Conservation (phyloP, 2,888 invertebrate species). For the Halictus ligatus region DNA sequence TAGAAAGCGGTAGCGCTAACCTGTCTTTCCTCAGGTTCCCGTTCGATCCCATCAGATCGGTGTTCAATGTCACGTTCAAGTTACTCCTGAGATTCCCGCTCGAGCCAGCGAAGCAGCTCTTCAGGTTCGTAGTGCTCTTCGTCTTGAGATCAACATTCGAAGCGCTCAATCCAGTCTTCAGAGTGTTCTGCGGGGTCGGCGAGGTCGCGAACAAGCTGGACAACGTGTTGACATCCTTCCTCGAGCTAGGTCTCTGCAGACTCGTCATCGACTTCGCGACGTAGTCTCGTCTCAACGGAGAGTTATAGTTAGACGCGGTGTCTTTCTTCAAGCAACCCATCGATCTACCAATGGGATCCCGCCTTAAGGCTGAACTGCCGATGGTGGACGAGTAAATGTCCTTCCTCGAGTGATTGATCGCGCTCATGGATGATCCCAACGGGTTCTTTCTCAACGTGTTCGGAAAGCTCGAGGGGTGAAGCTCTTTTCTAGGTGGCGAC, state of each 20-base stretch:
- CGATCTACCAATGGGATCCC: conserved; percentile 84
- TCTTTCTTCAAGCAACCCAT: conserved; percentile 81
- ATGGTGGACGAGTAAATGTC: conserved; percentile 70
- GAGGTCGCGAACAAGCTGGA: conserved; percentile 72
- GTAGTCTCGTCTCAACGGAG: conserved; percentile 80
- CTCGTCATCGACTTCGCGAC: conserved; percentile 82
- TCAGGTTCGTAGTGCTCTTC: conserved; percentile 74
- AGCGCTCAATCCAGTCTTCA: conserved; percentile 85
- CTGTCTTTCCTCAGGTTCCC: conserved; percentile 76
- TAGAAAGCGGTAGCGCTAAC: conserved; percentile 48
- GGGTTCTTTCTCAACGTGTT: conserved; percentile 88
- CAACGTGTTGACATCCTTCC: conserved; percentile 70
- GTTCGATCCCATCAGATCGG: conserved; percentile 77
- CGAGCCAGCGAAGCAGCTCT: conserved; percentile 78
- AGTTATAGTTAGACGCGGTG: conserved; percentile 74
- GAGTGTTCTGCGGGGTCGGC: conserved; percentile 77
- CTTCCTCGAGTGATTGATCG: conserved; percentile 77
- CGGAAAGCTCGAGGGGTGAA: conserved; percentile 91
- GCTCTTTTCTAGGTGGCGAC: conserved; percentile 86
- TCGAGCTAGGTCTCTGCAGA: conserved; percentile 74
- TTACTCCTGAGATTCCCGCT: conserved; percentile 78
- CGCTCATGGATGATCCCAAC: conserved; percentile 83
- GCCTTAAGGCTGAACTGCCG: conserved; percentile 81
- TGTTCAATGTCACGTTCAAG: conserved; percentile 79
- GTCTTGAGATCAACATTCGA: conserved; percentile 78